Evolutionary conservation across 2,113 vertebrate genomes (phyloP).

Genomic region (Indicator maculatus): DNA sequence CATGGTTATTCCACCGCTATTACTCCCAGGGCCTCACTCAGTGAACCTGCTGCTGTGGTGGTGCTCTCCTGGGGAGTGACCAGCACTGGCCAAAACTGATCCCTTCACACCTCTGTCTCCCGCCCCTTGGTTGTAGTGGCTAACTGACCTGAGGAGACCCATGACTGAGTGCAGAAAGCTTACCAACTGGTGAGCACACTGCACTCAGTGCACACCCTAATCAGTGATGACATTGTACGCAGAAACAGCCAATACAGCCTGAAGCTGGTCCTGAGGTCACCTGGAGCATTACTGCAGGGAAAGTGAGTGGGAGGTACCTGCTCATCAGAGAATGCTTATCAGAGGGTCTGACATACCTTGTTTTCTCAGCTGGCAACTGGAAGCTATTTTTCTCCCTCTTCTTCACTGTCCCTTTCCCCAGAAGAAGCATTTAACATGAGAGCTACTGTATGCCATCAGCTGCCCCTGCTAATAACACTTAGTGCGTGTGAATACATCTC

Average conservation of each 20-base stretch:
- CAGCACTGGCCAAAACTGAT: background rate
- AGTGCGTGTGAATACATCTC: background rate
- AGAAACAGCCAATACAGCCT: background rate
- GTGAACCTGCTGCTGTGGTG: background rate
- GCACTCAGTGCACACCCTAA: fast-evolving
- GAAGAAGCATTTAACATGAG: background rate
- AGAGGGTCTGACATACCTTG: background rate
- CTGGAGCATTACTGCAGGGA: background rate
- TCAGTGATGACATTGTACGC: fast-evolving
- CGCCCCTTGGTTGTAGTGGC: background rate
- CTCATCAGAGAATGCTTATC: background rate
- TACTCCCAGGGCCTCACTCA: background rate
- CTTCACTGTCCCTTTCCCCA: background rate
- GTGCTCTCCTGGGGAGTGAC: background rate
- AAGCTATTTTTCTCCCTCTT: background rate
- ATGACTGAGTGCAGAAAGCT: background rate
- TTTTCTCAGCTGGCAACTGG: background rate
- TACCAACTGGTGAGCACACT: background rate
- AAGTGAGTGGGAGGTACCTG: fast-evolving
- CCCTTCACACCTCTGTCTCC: background rate
- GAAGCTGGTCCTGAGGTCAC: background rate
- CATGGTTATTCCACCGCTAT: background rate
- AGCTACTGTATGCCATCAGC: background rate
- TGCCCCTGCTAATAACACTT: background rate
- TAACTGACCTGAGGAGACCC: background rate